These are phyloP conservation scores for Alexandromys fortis DNA, from an alignment of 2,113 vertebrate genomes.

Conservation along the genomic window DNA sequence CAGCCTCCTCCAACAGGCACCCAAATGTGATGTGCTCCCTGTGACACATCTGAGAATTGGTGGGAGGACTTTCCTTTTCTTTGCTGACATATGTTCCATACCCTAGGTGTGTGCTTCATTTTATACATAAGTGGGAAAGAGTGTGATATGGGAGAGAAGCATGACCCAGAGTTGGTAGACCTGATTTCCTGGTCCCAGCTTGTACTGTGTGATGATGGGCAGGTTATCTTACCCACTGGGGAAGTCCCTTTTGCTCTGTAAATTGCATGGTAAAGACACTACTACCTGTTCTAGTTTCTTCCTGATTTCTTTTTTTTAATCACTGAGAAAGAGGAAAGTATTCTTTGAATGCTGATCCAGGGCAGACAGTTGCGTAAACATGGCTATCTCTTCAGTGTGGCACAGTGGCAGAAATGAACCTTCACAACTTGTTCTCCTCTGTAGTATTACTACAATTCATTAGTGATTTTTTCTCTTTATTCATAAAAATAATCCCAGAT, in stretches of 20 bases:
- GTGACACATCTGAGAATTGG: neutral
- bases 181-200: neutral
- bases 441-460: neutral
- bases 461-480: constrained; percentile 52
- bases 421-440: neutral
- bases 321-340: neutral
- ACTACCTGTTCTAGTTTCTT: neutral
- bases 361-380: neutral
- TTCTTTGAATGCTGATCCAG: neutral
- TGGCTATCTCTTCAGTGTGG: neutral
- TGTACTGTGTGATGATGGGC: neutral
- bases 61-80: neutral
- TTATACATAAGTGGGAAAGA: neutral
- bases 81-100: neutral
- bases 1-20: neutral
- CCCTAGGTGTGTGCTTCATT: neutral
- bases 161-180: neutral
- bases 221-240: neutral
- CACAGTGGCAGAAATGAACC: neutral
- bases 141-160: neutral
- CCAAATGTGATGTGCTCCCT: constrained; percentile 5
- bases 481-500: neutral
- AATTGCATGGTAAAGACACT: neutral
- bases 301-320: neutral
- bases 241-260: neutral